phyloP scores from a whole-genome alignment of 2,113 vertebrate species.

The Prunella himalayana region DNA sequence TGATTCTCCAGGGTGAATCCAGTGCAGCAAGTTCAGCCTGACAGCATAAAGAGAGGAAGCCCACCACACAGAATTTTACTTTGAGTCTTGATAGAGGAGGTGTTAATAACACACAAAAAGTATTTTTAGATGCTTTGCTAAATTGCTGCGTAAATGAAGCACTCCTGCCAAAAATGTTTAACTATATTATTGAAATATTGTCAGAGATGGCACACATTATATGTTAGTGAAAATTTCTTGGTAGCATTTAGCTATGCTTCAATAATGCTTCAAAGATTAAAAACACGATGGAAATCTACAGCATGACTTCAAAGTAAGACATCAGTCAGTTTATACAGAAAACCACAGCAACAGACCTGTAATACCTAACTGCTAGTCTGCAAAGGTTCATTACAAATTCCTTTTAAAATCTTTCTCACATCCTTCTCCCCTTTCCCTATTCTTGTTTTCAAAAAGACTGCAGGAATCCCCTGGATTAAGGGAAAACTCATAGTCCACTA shows the following conservation, averaged over 20 bases:
- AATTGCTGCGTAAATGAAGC: background rate
- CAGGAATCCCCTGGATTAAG: slow-evolving; percentile 32
- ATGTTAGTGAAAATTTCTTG: background rate
- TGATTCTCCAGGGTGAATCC: background rate
- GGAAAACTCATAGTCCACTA: background rate
- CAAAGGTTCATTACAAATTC: slow-evolving; percentile 29
- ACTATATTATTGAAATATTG: background rate
- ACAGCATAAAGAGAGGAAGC: background rate
- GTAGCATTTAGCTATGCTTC: background rate
- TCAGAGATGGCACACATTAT: background rate
- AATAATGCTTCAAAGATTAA: background rate
- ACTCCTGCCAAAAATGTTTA: background rate
- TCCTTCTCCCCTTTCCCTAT: background rate
- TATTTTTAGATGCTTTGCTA: background rate
- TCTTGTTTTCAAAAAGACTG: slow-evolving; percentile 23
- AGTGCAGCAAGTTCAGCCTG: background rate
- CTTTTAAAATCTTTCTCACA: slow-evolving; percentile 16
- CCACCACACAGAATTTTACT: background rate
- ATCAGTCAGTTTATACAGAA: background rate
- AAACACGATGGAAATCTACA: background rate
- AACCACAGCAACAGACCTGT: background rate
- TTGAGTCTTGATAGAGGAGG: background rate
- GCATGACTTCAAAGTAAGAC: background rate
- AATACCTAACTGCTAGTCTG: background rate
- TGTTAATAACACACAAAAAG: background rate